Percentiles rank a stretch among this genome's conserved stretches.
phyloP scores from a whole-genome alignment of 2,888 invertebrate genomes.

The Diplolepis rosae region DNA sequence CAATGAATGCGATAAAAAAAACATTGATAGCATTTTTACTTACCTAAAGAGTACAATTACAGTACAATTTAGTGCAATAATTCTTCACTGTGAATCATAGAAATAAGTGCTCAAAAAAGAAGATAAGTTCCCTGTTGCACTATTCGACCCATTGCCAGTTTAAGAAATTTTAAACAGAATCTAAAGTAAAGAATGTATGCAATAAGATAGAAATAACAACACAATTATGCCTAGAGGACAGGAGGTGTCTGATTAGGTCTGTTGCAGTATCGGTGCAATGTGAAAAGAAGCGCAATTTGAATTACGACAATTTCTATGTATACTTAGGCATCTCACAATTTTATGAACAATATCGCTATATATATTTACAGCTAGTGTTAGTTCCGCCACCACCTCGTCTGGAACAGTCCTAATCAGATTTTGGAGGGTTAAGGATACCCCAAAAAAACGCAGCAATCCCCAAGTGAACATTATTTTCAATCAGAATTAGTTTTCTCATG shows the following conservation, averaged over 20 bases:
- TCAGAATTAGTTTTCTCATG: neutral
- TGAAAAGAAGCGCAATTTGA: constrained; percentile 30
- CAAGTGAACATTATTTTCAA: no score
- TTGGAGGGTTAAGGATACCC: constrained; percentile 61
- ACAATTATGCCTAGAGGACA: constrained; percentile 45
- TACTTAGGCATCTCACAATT: neutral
- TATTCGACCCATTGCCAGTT: constrained; percentile 3
- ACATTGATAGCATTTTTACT: constrained; percentile 16
- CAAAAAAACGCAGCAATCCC: constrained; percentile 67
- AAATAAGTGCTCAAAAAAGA: constrained; percentile 21
- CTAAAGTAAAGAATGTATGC: constrained; percentile 21
- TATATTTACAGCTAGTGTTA: constrained; percentile 48
- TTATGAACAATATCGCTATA: neutral
- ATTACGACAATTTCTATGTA: neutral
- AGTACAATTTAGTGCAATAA: constrained; percentile 1
- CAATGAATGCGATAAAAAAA: neutral
- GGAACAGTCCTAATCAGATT: constrained; percentile 75
- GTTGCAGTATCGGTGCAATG: constrained; percentile 57
- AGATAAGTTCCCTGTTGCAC: constrained; percentile 14
- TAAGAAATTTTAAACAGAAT: constrained; percentile 15
- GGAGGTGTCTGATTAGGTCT: constrained; percentile 72
- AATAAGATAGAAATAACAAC: constrained; percentile 24
- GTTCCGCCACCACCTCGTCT: constrained; percentile 64
- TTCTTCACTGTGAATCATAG: constrained; percentile 15
- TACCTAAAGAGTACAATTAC: constrained; percentile 10